Conservation (phyloP, 2,113 vertebrate species). For the Vireo altiloquus region DNA sequence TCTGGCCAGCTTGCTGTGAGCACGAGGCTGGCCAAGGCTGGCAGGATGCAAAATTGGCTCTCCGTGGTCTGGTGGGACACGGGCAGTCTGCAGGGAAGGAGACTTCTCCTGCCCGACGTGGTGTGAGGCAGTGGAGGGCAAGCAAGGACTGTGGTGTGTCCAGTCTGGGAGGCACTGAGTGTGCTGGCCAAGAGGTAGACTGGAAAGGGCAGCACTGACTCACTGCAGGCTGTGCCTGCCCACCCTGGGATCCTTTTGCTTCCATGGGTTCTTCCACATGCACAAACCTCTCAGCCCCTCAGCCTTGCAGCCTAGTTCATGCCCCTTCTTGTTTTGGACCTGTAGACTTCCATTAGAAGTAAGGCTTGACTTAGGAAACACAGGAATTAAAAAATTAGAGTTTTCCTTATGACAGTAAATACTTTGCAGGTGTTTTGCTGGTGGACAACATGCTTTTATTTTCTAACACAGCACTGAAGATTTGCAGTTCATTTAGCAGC, state of each 20-base stretch:
- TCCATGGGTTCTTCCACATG: accelerated
- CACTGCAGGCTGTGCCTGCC: not conserved
- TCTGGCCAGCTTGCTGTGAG: not conserved
- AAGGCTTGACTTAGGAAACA: not conserved
- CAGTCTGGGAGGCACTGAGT: too few relatives aligned
- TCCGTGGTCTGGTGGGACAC: accelerated
- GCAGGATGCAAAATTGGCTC: not conserved
- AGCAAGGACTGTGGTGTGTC: not conserved
- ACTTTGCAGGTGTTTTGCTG: not conserved
- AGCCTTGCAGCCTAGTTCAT: accelerated
- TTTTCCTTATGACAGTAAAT: not conserved
- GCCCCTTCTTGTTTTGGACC: not conserved
- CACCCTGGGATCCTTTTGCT: accelerated
- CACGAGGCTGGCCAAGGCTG: accelerated
- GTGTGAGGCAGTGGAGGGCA: not conserved
- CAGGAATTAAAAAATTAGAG: not conserved
- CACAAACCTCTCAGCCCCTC: not conserved
- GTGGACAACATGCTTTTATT: not conserved
- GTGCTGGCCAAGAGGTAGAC: too few relatives aligned
- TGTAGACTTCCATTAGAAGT: not conserved
- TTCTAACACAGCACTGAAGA: not conserved
- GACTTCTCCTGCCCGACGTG: not conserved
- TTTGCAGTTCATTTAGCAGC: not conserved
- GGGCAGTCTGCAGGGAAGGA: not conserved
- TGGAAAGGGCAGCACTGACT: not conserved